phyloP scores from a whole-genome alignment of 2,113 vertebrate species.

The Phylloscopus trochilus region DNA sequence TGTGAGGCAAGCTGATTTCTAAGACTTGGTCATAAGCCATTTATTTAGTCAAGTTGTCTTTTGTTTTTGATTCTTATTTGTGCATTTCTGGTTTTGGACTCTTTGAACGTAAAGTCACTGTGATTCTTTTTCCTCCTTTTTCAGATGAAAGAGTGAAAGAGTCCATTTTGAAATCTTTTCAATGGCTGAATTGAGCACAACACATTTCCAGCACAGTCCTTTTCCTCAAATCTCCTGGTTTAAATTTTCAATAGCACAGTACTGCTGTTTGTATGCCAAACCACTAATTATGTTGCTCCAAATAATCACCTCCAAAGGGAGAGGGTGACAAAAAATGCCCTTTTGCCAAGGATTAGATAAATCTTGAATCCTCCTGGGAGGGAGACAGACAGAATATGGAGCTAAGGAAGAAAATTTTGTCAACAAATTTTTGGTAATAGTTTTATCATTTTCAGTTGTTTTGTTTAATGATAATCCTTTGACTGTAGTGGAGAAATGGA shows the following conservation, averaged over 20 bases:
- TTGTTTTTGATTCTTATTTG: background rate
- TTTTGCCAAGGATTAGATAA: background rate
- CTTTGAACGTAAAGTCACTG: background rate
- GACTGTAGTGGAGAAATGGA: background rate
- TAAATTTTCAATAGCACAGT: background rate
- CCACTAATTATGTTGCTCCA: background rate
- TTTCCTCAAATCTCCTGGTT: background rate
- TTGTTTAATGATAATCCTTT: background rate
- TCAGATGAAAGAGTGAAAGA: background rate
- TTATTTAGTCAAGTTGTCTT: background rate
- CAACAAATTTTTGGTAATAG: background rate
- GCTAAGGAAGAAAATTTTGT: background rate
- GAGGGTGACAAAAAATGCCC: background rate
- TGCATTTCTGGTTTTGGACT: background rate
- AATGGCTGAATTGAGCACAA: background rate
- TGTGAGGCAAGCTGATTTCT: background rate
- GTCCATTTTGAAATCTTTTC: background rate
- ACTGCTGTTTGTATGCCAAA: background rate
- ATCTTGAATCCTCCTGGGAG: background rate
- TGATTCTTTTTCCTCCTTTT: background rate
- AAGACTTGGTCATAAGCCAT: background rate
- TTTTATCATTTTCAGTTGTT: background rate
- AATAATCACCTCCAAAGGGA: background rate
- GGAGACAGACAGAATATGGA: background rate
- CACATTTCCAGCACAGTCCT: background rate